Conservation (phyloP, 2,888 invertebrate genomes). For the Drosophila percnosoma region DNA sequence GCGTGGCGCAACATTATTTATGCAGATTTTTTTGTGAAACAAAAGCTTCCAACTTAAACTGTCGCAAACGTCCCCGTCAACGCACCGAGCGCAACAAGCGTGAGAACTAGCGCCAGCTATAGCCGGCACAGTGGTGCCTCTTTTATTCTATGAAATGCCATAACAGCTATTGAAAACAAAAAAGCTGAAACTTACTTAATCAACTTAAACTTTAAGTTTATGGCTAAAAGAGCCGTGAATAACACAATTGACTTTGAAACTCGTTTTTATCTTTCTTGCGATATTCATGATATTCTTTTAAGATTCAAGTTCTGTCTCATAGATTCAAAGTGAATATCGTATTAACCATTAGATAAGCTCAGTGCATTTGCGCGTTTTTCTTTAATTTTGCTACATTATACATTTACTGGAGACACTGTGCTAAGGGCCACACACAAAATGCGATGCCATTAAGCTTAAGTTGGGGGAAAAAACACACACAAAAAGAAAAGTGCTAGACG, state of each 20-base stretch:
- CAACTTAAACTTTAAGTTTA: not conserved
- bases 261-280: not conserved
- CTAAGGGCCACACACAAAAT: constrained; percentile 56
- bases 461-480: constrained; percentile 36
- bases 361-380: not conserved
- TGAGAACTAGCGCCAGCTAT: constrained; percentile 71
- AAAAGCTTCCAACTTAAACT: constrained; percentile 69
- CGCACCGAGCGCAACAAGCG: constrained; percentile 73
- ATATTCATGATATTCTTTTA: not conserved
- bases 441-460: constrained; percentile 72
- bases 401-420: constrained; percentile 55
- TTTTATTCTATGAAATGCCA: not conserved
- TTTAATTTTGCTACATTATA: not conserved
- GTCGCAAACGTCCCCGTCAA: constrained; percentile 62
- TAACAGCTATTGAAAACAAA: not conserved
- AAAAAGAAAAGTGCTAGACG: constrained; percentile 46
- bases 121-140: constrained; percentile 1
- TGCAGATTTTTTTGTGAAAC: constrained; percentile 68
- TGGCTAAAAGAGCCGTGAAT: not conserved
- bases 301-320: not conserved
- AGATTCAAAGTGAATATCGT: not conserved
- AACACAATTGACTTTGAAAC: not conserved
- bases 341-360: not conserved
- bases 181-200: not conserved
- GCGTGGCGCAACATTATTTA: constrained; percentile 75